Base-by-base conservation (phyloP, 1,140 invertebrate genomes). In the Patella vulgata region DNA sequence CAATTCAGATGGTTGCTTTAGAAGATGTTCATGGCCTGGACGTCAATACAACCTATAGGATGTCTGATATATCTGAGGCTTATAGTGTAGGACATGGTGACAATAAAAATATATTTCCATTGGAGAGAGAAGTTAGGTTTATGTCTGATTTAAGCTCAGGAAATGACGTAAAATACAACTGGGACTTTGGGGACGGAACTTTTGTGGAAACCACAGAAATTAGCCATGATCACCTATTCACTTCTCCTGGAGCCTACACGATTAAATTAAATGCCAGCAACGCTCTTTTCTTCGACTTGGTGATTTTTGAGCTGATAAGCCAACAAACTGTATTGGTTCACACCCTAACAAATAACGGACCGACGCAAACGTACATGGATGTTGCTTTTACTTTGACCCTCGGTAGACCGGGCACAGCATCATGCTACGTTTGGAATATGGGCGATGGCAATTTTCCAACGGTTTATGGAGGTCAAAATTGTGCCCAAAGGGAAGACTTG, bases 341-440 rank as follows among this genome's bases (percentile, higher is more conserved):
- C 43, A 67, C 60, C 9, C 42, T 75, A 14, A 63, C 39, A 31
- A 75, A 75, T 46, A 43, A 70, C 47, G 73, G 73, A 14, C 73
- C 73, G n/a, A 56, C 60, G 3, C 65, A 64, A 6, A 67, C 73
- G 0, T 70, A 58, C 59, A 40, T 60, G 25, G 53, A 50, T 0
- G 68, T 72, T 6, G 59, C 59, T 12, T 72, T 72, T 57, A 55
- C 39, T 6, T 46, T 71, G 11, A 48, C 56, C 11, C 58, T 75
- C 4, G 51, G 53, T 6, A 51, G 63, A 17, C 59, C 58, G 11
- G 73, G 73, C 12, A 72, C 73, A 27, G 36, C 61, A 12, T 47
- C 73, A 1, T 75, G 73, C 46, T 72, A 63, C 53, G 39, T 63
- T n/a, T 75, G 70, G 70, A 30, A 67, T 27, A 68, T 75, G 63